Evolutionary conservation across 2,113 vertebrate species (phyloP), one percentile per base, ranked within the genome.

Genomic region (Octodon degus): DNA sequence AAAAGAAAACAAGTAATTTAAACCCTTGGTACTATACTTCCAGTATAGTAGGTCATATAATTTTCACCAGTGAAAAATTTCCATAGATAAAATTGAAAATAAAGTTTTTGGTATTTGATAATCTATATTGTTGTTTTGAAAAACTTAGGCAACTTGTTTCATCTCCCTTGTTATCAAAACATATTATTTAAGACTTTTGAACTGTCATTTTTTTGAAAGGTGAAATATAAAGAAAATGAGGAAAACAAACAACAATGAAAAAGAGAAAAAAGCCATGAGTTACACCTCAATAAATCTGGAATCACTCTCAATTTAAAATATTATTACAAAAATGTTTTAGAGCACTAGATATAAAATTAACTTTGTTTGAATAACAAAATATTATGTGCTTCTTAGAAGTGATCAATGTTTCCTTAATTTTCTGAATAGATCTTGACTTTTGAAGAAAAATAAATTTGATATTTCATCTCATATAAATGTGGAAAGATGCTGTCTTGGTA

Each of bases 1-100:
- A 74, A 94, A 96, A 37, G 6, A 94, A 89, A 82, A 37, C 55
- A 60, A 55, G 7, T 77, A 83, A 60, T 47, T 93, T 79, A 86
- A 82, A 60, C 24, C 80, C 89, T 17, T 88, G 13, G 7, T 20
- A 1, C 1, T 89, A 67, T 60, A 76, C 4, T 85, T 87, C 20
- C 80, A 24, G 1, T 22, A 24, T 89, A 37, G 85, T 67, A 91
- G 74, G 84, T 60, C 7, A 85, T 37, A 34, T 86, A 43, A 91
- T 47, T 92, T 27, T 86, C 85, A 27, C 81, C 79, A 85, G 22
- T 81, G 53, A 76, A 70, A 89, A 76, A 47, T 37, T 19, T 89
- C 30, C 67, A 8, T 86, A 81, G 27, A 13, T 82, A 50, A 86
- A 74, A 24, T 40, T 65, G 37, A 83, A 90, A 93, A 65, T 82